Base-by-base conservation (phyloP, 2,113 vertebrate genomes). In the Catharus bicknelli region DNA sequence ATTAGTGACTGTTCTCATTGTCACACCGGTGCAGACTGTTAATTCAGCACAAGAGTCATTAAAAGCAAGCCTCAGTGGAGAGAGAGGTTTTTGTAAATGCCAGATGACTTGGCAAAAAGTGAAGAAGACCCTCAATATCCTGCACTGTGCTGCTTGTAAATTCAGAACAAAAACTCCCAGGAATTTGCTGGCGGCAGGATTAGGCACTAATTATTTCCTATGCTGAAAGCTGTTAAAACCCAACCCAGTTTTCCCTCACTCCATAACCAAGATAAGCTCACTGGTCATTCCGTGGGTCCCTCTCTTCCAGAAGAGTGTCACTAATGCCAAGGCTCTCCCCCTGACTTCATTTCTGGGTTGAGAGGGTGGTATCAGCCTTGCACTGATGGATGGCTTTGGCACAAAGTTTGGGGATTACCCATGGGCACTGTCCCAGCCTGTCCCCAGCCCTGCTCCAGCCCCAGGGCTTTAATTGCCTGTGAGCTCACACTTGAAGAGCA, bases 21-120 rank as follows among this genome's bases (percentile, higher is more conserved):
- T 88, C 92, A 88, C 88, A 93, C 83, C 18, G n/a, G 82, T 63
- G 69, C 18, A 90, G 92, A 90, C 87, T 94, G 86, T 88, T 96
- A 95, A 95, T 96, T 93, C 93, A 90, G 95, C 87, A 91, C 86
- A 83, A 92, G 94, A 92, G 90, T 90, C 87, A 91, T 94, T 95
- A 93, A 95, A 95, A 94, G 67, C 54, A 90, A 93, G 66, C 80
- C 86, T 77, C 20, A 4, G 55, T 40, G 74, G 88, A 90, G 58
- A 94, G 36, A 83, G 69, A 42, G 45, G 25, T 3, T 64, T 92
- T 86, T 58, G 69, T 53, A 93, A 88, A 84, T 79, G 66, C 61
- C 79, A 38, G 51, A 86, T 94, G 93, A 92, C 72, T 94, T 88
- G 76, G 88, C 84, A 88, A 85, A 93, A 90, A 86, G 55, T 55